Evolutionary conservation across 2,888 invertebrate species (phyloP).

Genomic region (Isotomurus palustris): DNA sequence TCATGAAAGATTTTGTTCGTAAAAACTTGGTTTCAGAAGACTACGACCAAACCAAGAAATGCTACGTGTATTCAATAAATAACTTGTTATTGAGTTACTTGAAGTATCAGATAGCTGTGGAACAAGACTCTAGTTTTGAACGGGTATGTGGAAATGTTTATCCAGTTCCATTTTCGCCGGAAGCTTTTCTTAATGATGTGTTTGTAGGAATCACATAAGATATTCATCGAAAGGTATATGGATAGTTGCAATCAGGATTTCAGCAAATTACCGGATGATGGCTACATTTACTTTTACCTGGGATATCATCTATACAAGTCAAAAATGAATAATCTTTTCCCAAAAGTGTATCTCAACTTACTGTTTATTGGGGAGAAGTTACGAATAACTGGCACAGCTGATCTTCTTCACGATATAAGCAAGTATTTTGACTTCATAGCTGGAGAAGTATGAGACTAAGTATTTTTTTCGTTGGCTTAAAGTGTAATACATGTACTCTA

Average conservation of each 20-base stretch:
- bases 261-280: slow-evolving; percentile 62
- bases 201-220: slow-evolving; percentile 56
- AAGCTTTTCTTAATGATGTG: neutral
- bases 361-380: slow-evolving; percentile 68
- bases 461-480: neutral
- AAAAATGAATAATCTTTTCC: slow-evolving; percentile 53
- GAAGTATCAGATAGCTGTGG: slow-evolving; percentile 48
- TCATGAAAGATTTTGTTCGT: slow-evolving; percentile 61
- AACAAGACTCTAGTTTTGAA: slow-evolving; percentile 14
- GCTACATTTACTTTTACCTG: slow-evolving; percentile 67
- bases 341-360: slow-evolving; percentile 61
- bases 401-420: slow-evolving; percentile 63
- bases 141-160: slow-evolving; percentile 8
- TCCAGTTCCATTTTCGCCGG: slow-evolving; percentile 11
- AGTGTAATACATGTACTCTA: neutral
- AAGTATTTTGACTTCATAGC: slow-evolving; percentile 61
- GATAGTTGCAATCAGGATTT: slow-evolving; percentile 54
- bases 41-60: slow-evolving; percentile 59
- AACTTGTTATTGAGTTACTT: slow-evolving; percentile 64
- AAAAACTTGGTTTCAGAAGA: slow-evolving; percentile 64
- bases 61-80: slow-evolving; percentile 67
- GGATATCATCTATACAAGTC: slow-evolving; percentile 65
- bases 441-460: slow-evolving; percentile 52
- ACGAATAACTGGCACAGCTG: slow-evolving; percentile 62
- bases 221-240: slow-evolving; percentile 59